Base-by-base conservation (phyloP, 2,797 vertebrate genomes). In the Siniperca obscura region DNA sequence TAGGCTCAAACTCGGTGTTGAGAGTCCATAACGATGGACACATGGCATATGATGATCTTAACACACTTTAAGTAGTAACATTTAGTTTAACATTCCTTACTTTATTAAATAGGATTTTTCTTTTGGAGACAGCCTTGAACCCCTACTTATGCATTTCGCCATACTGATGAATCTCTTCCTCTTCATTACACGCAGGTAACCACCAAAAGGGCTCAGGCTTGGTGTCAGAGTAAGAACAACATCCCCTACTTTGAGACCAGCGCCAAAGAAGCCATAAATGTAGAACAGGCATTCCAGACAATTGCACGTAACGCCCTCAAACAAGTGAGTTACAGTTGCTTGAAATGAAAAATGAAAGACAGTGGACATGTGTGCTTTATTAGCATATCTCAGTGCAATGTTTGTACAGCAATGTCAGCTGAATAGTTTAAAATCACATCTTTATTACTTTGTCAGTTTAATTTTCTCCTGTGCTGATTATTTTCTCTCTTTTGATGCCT, bases 151-250 rank as follows among this genome's bases (percentile, higher is more conserved):
- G n/a, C 4, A 38, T 69, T 48, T 61, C 36, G 30, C 27, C 12
- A 21, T 52, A n/a, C 3, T 68, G 1, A 76, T 66, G 0, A 38
- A 27, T 76, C 7, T 62, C 3, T 17, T 36, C 22, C 19, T 72
- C 34, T 71, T 74, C 25, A 22, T 30, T 34, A 11, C 52, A 40
- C 59, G 40, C 90, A 98, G 98, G 97, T 98, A 87, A 97, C 97
- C 89, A 98, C 97, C 89, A 98, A 98, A 95, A 94, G 97, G 87
- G 97, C 98, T 12, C 98, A 98, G 94, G 97, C 96, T 76, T 98
- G 98, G 98, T 98, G 98, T 96, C 97, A 98, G 94, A 98, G 97
- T 95, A 98, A 98, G 96, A 98, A 98, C 95, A 98, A 97, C 94
- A 98, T 98, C 93, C 98, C 97, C 10, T 98, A 98, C 94, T 98